Evolutionary conservation across 2,888 invertebrate genomes (phyloP).

Genomic region (Lochmaea capreae): DNA sequence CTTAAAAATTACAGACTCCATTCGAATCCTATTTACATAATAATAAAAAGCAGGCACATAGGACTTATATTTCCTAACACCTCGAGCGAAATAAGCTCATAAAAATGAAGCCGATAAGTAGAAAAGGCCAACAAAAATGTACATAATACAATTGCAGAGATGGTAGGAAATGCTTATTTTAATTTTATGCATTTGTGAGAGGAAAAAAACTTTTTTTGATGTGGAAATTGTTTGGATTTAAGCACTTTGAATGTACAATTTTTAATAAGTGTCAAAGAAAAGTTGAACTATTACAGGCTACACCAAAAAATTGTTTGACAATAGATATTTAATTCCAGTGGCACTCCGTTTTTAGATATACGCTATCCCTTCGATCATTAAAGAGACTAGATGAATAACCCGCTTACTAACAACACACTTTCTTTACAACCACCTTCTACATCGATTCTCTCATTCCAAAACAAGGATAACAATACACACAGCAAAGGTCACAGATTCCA

Average conservation of each 20-base stretch:
- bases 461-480: too few species aligned
- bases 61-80: constrained; percentile 27
- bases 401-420: too few species aligned
- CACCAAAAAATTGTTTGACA: too few species aligned
- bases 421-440: too few species aligned
- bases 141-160: background rate
- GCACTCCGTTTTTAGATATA: too few species aligned
- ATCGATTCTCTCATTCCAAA: too few species aligned
- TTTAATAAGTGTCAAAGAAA: too few species aligned
- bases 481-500: too few species aligned
- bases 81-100: constrained; percentile 24
- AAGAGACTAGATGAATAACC: too few species aligned
- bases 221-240: background rate
- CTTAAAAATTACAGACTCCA: constrained; percentile 24
- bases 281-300: too few species aligned
- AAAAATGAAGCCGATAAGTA: constrained; percentile 26
- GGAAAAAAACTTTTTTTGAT: background rate
- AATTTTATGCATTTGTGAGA: background rate
- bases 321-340: too few species aligned
- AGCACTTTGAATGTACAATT: background rate
- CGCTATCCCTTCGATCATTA: too few species aligned
- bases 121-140: constrained; percentile 9
- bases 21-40: constrained; percentile 31
- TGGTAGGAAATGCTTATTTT: background rate
- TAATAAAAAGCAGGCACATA: constrained; percentile 28